Percentiles rank a stretch among this genome's conserved stretches.
phyloP scores from a whole-genome alignment of 1,140 invertebrate genomes.

The Musca vetustissima region DNA sequence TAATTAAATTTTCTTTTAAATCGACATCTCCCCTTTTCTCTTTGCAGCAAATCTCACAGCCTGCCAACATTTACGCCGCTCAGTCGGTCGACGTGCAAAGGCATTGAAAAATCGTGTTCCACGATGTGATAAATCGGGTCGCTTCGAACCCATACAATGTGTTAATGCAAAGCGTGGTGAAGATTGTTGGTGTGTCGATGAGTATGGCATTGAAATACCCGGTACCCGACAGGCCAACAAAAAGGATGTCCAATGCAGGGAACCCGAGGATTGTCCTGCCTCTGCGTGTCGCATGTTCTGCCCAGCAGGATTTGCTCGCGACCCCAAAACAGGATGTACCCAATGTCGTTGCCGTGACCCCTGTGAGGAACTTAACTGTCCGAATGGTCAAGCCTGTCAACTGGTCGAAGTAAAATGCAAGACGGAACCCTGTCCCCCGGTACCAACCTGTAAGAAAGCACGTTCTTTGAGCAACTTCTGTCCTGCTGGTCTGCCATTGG shows the following conservation, averaged over 20 bases:
- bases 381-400: slow-evolving; percentile 72
- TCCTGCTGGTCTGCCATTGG: slow-evolving; percentile 75
- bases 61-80: slow-evolving; percentile 68
- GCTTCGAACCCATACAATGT: slow-evolving; percentile 78
- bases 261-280: slow-evolving; percentile 69
- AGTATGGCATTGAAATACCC: slow-evolving; percentile 73
- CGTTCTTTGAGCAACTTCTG: slow-evolving; percentile 75
- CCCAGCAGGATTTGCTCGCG: slow-evolving; percentile 73
- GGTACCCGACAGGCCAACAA: slow-evolving; percentile 70
- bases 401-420: slow-evolving; percentile 76
- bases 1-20: background rate
- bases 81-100: slow-evolving; percentile 65
- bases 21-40: background rate
- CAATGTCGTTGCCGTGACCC: slow-evolving; percentile 80
- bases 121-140: slow-evolving; percentile 67
- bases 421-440: slow-evolving; percentile 75
- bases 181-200: slow-evolving; percentile 81
- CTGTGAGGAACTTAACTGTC: slow-evolving; percentile 74
- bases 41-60: slow-evolving; percentile 60
- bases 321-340: slow-evolving; percentile 67
- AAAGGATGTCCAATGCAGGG: slow-evolving; percentile 70
- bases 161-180: slow-evolving; percentile 64
- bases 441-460: slow-evolving; percentile 79
- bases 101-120: slow-evolving; percentile 61
- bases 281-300: slow-evolving; percentile 87